phyloP scores from a whole-genome alignment of 2,888 invertebrate species.

The Fragum fragum region DNA sequence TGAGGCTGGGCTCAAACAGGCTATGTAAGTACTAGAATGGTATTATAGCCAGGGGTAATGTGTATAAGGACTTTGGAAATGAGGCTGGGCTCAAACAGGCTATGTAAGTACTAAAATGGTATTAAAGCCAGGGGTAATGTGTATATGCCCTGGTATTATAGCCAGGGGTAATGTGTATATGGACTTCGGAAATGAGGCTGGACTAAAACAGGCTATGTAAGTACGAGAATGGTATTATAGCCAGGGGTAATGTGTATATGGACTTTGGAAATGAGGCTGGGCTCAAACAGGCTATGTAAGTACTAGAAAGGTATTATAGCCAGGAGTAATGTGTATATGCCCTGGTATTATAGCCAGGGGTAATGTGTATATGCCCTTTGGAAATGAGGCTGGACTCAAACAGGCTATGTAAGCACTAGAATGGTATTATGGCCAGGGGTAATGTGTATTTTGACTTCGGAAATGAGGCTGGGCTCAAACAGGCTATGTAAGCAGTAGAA shows the following conservation, averaged over 20 bases:
- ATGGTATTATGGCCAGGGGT: no score
- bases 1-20: conserved; percentile 79
- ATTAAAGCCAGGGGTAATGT: no score
- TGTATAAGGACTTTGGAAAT: no score
- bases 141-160: conserved; percentile 84
- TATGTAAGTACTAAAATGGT: no score
- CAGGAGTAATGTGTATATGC: no score
- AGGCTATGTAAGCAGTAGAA: no score
- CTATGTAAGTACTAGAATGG: conserved; percentile 79
- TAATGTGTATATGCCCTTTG: conserved; percentile 86
- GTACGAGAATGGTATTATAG: conserved; percentile 6
- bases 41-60: no score
- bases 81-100: background rate
- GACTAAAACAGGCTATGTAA: conserved; percentile 82
- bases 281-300: conserved; percentile 80
- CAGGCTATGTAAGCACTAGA: no score
- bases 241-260: conserved; percentile 87
- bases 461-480: no score
- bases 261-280: conserved; percentile 84
- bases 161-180: conserved; percentile 86
- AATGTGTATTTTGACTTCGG: conserved; percentile 87
- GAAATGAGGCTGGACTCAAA: no score
- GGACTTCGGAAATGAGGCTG: conserved; percentile 84
- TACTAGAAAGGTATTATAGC: no score
- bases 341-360: conserved; percentile 86